phyloP scores from a whole-genome alignment of 1,140 invertebrate genomes.

The Eumeta japonica region DNA sequence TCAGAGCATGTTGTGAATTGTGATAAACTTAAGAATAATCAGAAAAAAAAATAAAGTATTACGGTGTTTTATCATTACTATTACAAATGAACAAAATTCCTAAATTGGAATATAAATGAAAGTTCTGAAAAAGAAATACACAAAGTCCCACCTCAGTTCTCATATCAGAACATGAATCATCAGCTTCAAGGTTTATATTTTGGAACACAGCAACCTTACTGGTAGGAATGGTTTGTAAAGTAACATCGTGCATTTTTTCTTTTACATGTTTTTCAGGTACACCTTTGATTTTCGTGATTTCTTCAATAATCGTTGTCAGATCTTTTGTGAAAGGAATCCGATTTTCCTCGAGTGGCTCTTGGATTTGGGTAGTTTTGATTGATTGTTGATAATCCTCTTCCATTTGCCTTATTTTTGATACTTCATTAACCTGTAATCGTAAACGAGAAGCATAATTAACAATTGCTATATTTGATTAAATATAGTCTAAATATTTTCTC shows the following conservation, averaged over 20 bases:
- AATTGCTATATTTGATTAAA: too few species aligned
- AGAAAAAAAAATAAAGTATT: too few species aligned
- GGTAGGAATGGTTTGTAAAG: conserved; percentile 54
- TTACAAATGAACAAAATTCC: too few species aligned
- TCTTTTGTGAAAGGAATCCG: conserved; percentile 60
- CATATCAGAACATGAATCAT: conserved; percentile 39
- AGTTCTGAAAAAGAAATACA: too few species aligned
- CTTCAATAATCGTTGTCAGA: conserved; percentile 58
- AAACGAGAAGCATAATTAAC: too few species aligned
- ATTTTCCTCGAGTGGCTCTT: conserved; percentile 25
- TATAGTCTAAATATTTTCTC: too few species aligned
- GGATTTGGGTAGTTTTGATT: conserved; percentile 28
- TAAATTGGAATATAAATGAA: too few species aligned
- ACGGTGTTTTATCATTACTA: too few species aligned
- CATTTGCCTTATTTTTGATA: conserved; percentile 38
- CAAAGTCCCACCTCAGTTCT: conserved; percentile 53
- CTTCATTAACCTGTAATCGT: conserved; percentile 40
- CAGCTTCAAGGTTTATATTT: conserved; percentile 27
- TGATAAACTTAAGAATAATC: too few species aligned
- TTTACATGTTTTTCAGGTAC: conserved; percentile 13
- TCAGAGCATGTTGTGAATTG: too few species aligned
- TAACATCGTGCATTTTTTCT: conserved; percentile 29
- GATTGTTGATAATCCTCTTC: conserved; percentile 45
- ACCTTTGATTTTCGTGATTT: conserved; percentile 40
- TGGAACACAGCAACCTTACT: conserved; percentile 56